A percentile compares a stretch with the other conserved stretches of the same genome.
Evolutionary conservation across 2,797 vertebrate species (phyloP).

Genomic region (Alauda arvensis): DNA sequence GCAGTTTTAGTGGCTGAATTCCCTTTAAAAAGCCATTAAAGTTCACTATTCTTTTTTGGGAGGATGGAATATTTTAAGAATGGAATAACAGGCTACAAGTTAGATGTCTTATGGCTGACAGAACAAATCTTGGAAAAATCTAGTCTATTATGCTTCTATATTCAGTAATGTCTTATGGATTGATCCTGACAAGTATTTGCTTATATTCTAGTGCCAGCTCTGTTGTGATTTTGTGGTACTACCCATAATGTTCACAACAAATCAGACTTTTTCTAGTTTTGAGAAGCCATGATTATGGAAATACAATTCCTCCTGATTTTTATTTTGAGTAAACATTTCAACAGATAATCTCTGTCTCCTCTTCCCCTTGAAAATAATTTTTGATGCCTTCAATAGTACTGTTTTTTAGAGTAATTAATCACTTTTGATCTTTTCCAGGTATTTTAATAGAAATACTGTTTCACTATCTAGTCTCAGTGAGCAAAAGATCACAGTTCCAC

Average conservation of each 20-base stretch:
- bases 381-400: background rate
- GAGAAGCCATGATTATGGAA: background rate
- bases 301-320: background rate
- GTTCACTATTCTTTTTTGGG: background rate
- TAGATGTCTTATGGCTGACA: background rate
- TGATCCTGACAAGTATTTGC: background rate
- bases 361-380: background rate
- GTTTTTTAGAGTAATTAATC: background rate
- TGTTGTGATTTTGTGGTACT: background rate
- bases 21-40: background rate
- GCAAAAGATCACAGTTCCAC: background rate
- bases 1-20: background rate
- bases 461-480: background rate
- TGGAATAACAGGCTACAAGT: background rate
- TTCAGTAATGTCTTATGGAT: background rate
- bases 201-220: background rate
- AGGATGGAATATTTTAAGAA: background rate
- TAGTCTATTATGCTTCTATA: background rate
- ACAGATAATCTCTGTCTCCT: background rate
- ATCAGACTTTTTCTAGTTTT: background rate
- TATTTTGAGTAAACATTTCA: background rate
- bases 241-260: background rate
- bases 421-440: background rate
- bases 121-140: background rate
- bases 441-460: background rate